phyloP scores from a whole-genome alignment of 1,140 invertebrate genomes.

The Drosophila insularis region DNA sequence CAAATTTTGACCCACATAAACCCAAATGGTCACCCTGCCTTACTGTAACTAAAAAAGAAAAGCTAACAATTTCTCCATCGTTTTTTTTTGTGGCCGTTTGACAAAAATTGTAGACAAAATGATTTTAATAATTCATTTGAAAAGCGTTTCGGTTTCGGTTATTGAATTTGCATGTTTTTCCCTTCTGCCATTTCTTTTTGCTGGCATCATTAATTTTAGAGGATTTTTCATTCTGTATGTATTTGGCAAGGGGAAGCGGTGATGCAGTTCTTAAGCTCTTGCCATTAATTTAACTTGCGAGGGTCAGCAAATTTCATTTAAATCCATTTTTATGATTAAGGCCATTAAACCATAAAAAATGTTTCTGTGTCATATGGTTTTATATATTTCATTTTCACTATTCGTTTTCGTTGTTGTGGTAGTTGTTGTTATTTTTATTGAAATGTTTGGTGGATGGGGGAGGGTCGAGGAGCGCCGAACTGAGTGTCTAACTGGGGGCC shows the following conservation, averaged over 20 bases:
- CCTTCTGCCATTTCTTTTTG: constrained; percentile 26
- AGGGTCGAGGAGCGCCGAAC: constrained; percentile 18
- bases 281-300: constrained; percentile 70
- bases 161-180: constrained; percentile 65
- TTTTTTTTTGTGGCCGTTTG: neutral
- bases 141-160: constrained; percentile 36
- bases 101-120: constrained; percentile 18
- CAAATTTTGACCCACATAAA: constrained; percentile 58
- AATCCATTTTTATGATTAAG: constrained; percentile 68
- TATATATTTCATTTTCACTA: constrained; percentile 10
- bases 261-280: constrained; percentile 48
- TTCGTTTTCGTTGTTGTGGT: neutral
- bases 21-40: neutral
- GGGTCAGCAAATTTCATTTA: constrained; percentile 73
- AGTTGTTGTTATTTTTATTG: neutral
- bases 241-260: neutral
- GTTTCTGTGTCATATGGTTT: constrained; percentile 35
- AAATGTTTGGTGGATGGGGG: neutral
- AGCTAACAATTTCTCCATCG: neutral
- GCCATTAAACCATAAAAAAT: constrained; percentile 51
- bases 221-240: constrained; percentile 52
- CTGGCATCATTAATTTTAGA: constrained; percentile 41
- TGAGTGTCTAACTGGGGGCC: constrained; percentile 47
- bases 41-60: neutral
- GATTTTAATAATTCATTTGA: constrained; percentile 62